phyloP scores from a whole-genome alignment of 2,113 vertebrate genomes.

The Struthidea cinerea region DNA sequence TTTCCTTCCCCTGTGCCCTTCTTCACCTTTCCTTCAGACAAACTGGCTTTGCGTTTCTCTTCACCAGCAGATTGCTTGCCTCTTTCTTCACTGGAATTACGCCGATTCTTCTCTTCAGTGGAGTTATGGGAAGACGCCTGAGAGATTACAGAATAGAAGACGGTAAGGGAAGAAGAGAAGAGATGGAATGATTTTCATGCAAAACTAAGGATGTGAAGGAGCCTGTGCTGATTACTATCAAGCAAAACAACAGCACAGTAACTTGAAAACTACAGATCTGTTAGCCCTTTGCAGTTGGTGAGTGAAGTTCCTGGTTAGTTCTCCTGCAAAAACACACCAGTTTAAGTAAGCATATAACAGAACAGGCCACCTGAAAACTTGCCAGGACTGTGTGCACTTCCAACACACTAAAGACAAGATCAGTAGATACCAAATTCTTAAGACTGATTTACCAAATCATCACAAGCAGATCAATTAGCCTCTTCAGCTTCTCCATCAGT shows the following conservation, averaged over 20 bases:
- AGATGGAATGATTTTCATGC: constrained; percentile 33
- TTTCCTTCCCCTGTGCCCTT: constrained; percentile 77
- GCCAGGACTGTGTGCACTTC: background rate
- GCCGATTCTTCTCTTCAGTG: constrained; percentile 77
- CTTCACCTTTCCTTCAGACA: constrained; percentile 76
- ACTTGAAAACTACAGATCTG: background rate
- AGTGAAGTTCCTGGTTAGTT: constrained; percentile 23
- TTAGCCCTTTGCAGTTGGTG: background rate
- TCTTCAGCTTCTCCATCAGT: background rate
- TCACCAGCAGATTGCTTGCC: constrained; percentile 77
- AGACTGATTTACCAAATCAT: background rate
- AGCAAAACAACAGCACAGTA: background rate
- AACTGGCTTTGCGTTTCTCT: constrained; percentile 81
- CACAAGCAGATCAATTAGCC: background rate
- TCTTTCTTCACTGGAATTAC: constrained; percentile 85
- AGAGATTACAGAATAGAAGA: constrained; percentile 67
- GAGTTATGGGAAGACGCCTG: constrained; percentile 82
- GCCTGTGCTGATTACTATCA: background rate
- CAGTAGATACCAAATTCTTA: background rate
- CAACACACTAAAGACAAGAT: background rate
- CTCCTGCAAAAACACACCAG: constrained; percentile 5
- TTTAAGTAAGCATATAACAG: background rate
- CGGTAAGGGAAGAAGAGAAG: constrained; percentile 53
- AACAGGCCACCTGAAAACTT: background rate
- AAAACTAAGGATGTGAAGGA: constrained; percentile 47